Evolutionary conservation across 2,888 invertebrate species (phyloP).

Genomic region (Temnothorax ravouxi): DNA sequence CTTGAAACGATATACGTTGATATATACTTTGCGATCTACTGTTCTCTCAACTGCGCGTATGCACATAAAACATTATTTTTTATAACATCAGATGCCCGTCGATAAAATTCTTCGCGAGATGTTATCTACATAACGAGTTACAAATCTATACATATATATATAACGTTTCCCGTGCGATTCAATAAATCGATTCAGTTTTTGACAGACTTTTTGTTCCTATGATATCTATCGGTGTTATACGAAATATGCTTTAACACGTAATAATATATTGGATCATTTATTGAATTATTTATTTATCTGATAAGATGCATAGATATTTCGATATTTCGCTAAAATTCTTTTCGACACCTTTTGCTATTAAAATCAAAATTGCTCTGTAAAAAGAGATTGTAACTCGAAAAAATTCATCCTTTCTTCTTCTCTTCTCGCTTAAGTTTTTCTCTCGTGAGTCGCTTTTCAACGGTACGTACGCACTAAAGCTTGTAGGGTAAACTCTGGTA

Average conservation of each 20-base stretch:
- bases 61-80: not conserved
- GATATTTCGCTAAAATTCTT: not conserved
- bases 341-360: not conserved
- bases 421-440: not conserved
- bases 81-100: not conserved
- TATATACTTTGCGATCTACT: too few species aligned
- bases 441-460: not conserved
- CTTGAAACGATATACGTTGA: too few species aligned
- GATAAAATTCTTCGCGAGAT: slow-evolving; percentile 23
- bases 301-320: not conserved
- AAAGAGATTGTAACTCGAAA: not conserved
- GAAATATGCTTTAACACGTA: not conserved
- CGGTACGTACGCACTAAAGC: not conserved
- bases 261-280: not conserved
- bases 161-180: not conserved
- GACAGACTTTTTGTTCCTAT: not conserved
- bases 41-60: not conserved
- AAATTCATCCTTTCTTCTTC: not conserved
- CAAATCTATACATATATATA: not conserved
- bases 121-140: not conserved
- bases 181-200: not conserved
- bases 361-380: not conserved
- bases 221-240: not conserved
- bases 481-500: too few species aligned
- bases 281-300: not conserved